Percentiles rank a stretch among this genome's conserved stretches.
Evolutionary conservation across 2,113 vertebrate species (phyloP).

Genomic region (Mormoops blainvillei): DNA sequence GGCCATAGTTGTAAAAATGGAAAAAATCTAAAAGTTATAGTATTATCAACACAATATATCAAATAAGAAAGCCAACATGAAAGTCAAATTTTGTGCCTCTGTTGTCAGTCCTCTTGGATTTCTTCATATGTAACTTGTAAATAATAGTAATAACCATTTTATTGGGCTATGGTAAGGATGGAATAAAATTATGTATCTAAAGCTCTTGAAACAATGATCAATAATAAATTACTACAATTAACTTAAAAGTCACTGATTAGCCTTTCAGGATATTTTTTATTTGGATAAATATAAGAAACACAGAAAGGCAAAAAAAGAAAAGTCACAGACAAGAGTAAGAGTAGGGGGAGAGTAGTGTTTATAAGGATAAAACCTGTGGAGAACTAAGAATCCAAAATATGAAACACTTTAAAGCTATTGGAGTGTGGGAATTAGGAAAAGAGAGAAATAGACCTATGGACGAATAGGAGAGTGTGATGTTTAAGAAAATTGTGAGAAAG

Average conservation of each 20-base stretch:
- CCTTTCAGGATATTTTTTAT: background rate
- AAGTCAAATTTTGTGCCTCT: background rate
- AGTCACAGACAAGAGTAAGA: background rate
- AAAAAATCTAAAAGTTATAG: background rate
- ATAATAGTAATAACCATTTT: background rate
- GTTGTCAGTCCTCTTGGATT: background rate
- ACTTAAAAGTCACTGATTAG: background rate
- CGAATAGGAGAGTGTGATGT: background rate
- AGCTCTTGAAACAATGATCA: background rate
- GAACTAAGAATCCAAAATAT: background rate
- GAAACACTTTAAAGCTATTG: background rate
- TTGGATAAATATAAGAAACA: background rate
- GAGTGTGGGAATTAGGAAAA: background rate
- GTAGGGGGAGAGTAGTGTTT: background rate
- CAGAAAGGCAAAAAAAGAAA: background rate
- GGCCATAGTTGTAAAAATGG: background rate
- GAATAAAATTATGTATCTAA: background rate
- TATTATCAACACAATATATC: background rate
- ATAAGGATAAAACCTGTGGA: background rate
- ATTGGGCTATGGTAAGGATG: background rate
- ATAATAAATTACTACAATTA: background rate
- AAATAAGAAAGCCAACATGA: background rate
- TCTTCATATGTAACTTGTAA: background rate
- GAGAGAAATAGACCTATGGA: background rate
- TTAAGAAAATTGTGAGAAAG: background rate